phyloP scores from a whole-genome alignment of 53 echinoderm and acorn worm species.

The Astropecten irregularis region DNA sequence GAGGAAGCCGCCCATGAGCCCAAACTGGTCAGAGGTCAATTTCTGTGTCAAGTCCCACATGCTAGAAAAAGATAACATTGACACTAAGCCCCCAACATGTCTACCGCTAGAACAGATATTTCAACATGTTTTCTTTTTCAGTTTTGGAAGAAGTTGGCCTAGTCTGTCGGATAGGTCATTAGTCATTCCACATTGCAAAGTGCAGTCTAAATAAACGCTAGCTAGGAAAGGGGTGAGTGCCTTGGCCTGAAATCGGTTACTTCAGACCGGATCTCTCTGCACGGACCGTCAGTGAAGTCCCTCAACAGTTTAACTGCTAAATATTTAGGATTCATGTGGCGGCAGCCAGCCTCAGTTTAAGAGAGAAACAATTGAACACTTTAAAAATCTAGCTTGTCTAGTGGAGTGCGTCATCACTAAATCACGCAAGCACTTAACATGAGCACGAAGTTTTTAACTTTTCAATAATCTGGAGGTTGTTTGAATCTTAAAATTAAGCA shows the following conservation, averaged over 20 bases:
- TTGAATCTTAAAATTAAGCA: no score
- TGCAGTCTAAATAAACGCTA: slow-evolving; percentile 56
- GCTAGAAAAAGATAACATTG: slow-evolving; percentile 39
- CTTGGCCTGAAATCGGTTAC: slow-evolving; percentile 25
- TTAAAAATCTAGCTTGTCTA: no score
- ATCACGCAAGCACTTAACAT: no score
- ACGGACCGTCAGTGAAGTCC: slow-evolving; percentile 11
- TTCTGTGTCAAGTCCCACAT: slow-evolving; percentile 2
- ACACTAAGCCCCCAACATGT: background rate
- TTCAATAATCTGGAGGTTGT: no score
- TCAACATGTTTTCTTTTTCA: slow-evolving; percentile 9
- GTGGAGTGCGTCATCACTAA: no score
- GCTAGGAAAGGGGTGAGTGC: background rate
- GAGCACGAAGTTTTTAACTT: no score
- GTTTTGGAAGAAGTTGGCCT: background rate
- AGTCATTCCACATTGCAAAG: slow-evolving; percentile 54
- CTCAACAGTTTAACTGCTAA: background rate
- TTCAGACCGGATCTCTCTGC: background rate
- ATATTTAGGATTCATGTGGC: no score
- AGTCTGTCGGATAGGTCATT: slow-evolving; percentile 45
- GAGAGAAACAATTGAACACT: no score
- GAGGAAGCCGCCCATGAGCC: background rate
- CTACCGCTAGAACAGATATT: slow-evolving; percentile 21
- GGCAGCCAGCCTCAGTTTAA: no score
- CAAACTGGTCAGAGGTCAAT: background rate